Conservation (phyloP, 1,140 invertebrate species). For the Kradibia gibbosae region DNA sequence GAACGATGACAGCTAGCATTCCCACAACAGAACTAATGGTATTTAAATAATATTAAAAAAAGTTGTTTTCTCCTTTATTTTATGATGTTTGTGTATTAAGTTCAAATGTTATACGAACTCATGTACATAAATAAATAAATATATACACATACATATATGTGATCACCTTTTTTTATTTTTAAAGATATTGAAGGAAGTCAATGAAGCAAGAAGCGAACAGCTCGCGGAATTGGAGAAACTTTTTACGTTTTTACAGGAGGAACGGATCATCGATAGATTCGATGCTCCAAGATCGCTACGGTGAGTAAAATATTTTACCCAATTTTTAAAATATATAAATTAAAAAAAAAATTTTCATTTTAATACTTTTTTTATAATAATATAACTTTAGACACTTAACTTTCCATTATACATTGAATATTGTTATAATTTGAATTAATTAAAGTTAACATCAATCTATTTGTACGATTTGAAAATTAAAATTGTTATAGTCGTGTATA, state of each 20-base stretch:
- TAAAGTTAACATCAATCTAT: no score
- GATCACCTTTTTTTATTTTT: neutral
- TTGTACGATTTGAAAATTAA: no score
- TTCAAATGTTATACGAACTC: no score
- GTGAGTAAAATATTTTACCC: constrained; percentile 30
- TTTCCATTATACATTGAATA: no score
- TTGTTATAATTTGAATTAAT: no score
- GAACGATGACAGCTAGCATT: neutral
- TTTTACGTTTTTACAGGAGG: constrained; percentile 77
- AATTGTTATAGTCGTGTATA: no score
- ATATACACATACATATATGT: neutral
- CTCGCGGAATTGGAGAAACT: constrained; percentile 76
- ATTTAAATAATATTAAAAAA: neutral
- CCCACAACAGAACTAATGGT: neutral
- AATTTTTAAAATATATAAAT: neutral
- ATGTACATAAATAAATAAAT: no score
- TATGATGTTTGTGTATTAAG: no score
- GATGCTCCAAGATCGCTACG: constrained; percentile 54
- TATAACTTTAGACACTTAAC: no score
- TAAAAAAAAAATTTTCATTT: neutral
- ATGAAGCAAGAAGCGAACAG: constrained; percentile 73
- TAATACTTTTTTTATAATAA: no score
- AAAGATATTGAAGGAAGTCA: constrained; percentile 68
- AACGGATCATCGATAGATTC: constrained; percentile 73
- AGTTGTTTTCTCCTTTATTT: neutral